A percentile compares a stretch with the other conserved stretches of the same genome.
These are phyloP conservation scores for Coendou prehensilis DNA, from an alignment of 2,797 vertebrate genomes.

Conservation along the genomic window DNA sequence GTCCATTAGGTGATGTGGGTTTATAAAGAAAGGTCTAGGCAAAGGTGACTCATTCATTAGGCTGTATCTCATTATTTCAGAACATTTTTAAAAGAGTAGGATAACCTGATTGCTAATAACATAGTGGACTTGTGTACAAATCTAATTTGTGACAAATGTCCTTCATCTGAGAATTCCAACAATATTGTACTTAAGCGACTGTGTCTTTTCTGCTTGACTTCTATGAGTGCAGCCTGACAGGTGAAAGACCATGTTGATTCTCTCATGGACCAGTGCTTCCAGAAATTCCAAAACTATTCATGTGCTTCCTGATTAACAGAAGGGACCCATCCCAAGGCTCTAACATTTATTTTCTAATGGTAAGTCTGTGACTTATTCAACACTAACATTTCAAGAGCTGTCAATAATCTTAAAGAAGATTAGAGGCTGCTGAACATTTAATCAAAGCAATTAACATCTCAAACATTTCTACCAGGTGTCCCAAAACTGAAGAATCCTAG, in stretches of 20 bases:
- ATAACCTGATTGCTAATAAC: background rate
- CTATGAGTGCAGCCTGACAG: background rate
- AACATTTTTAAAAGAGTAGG: background rate
- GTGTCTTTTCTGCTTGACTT: background rate
- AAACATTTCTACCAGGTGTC: background rate
- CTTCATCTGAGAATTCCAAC: background rate
- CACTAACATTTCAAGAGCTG: background rate
- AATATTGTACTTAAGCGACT: background rate
- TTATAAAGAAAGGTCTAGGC: background rate
- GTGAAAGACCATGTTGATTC: background rate
- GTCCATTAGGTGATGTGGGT: background rate
- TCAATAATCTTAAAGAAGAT: conserved; percentile 12
- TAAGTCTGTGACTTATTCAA: background rate
- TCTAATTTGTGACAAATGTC: background rate
- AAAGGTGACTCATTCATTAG: background rate
- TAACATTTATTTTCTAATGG: background rate
- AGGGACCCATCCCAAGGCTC: background rate
- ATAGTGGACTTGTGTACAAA: background rate
- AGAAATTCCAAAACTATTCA: background rate
- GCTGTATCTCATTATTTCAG: background rate
- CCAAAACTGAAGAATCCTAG: background rate
- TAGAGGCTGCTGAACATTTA: background rate
- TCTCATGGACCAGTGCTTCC: background rate
- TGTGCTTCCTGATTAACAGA: background rate
- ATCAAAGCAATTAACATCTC: background rate